These are phyloP conservation scores for Catharus minimus DNA, from an alignment of 2,113 vertebrate species.

Conservation along the genomic window DNA sequence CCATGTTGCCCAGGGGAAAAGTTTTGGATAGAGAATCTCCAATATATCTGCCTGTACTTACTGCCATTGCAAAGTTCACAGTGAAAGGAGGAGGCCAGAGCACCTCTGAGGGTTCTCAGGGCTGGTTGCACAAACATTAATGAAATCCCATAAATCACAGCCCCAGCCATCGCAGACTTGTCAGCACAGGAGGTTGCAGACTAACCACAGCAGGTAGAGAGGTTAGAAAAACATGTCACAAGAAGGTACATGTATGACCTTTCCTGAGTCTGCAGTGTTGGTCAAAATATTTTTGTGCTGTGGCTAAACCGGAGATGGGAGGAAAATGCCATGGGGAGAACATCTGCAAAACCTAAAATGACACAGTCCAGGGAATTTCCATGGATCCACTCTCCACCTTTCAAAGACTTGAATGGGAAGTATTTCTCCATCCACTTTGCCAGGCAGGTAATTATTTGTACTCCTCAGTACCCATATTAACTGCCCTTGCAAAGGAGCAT, in stretches of 20 bases:
- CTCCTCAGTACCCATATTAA: not conserved
- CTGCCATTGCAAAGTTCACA: not conserved
- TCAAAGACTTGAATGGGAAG: not conserved
- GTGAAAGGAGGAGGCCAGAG: not conserved
- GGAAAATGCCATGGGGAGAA: constrained; percentile 51
- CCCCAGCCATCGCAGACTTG: not conserved
- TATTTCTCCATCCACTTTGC: not conserved
- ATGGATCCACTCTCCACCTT: not conserved
- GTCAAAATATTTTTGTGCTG: constrained; percentile 21
- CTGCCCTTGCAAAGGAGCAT: not conserved
- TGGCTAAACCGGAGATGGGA: constrained; percentile 37
- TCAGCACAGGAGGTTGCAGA: constrained; percentile 48
- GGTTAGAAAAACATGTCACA: constrained; percentile 53
- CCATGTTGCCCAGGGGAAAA: not conserved
- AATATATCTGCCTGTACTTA: not conserved
- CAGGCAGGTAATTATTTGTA: not conserved
- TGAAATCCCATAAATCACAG: constrained; percentile 56
- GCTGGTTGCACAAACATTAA: not conserved
- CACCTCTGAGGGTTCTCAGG: constrained; percentile 6
- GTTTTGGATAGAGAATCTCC: not conserved
- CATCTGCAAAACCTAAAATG: constrained; percentile 53
- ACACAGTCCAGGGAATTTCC: not conserved
- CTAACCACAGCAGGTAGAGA: constrained; percentile 39
- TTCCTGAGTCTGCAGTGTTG: constrained; percentile 12
- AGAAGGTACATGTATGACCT: constrained; percentile 43